phyloP scores from a whole-genome alignment of 2,888 invertebrate genomes.

The Amphipyra berbera region DNA sequence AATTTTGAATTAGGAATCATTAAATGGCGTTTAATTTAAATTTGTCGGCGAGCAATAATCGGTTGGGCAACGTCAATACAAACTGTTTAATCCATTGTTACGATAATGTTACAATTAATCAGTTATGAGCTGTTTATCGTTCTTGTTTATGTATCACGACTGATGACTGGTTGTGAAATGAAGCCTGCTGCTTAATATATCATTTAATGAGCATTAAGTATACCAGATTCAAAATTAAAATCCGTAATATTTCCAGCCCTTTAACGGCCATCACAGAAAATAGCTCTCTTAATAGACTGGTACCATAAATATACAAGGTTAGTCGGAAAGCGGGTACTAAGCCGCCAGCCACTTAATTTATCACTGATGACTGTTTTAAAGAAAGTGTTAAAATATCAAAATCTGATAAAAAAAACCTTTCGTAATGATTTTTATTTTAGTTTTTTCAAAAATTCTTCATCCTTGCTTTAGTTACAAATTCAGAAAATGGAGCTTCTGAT shows the following conservation, averaged over 20 bases:
- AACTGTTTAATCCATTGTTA: conserved; percentile 68
- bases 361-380: too few relatives aligned
- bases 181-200: conserved; percentile 45
- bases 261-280: too few relatives aligned
- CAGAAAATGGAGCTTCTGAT: too few relatives aligned
- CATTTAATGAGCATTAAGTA: conserved; percentile 22
- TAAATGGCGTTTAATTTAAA: conserved; percentile 53
- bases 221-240: neutral
- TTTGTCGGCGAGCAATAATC: conserved; percentile 66
- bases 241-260: neutral
- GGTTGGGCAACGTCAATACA: conserved; percentile 65
- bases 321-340: too few relatives aligned
- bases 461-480: too few relatives aligned
- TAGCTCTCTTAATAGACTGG: too few relatives aligned
- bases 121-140: conserved; percentile 61
- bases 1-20: conserved; percentile 43
- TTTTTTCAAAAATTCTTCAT: too few relatives aligned
- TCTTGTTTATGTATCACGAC: conserved; percentile 51
- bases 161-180: conserved; percentile 60
- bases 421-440: too few relatives aligned
- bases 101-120: conserved; percentile 68
- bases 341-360: too few relatives aligned
- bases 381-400: too few relatives aligned
- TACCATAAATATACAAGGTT: too few relatives aligned
- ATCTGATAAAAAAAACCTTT: too few relatives aligned